These are phyloP conservation scores for pig (Sus scrofa) DNA, from an alignment of 2,113 vertebrate genomes.

Conservation along the genomic window T2T-Sscrofa CM000830.6:129164001-129164500, in stretches of 20 bases:
- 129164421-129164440: conserved; percentile 19
- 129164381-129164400: not conserved
- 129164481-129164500: not conserved
- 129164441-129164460: not conserved
- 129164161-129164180: not conserved
- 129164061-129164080: not conserved
- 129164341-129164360: not conserved
- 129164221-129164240: not conserved
- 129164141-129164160: not conserved
- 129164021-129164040: not conserved
- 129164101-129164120: not conserved
- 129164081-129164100: not conserved
- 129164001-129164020: not conserved
- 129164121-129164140: not conserved
- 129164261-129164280: not conserved
- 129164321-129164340: not conserved
- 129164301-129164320: not conserved
- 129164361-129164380: not conserved
- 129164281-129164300: not conserved
- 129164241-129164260: not conserved
- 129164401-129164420: not conserved
- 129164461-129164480: not conserved
- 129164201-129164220: not conserved
- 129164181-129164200: not conserved
- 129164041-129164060: not conserved